A percentile compares a stretch with the other conserved stretches of the same genome.
These are phyloP conservation scores for Passerculus sandwichensis DNA, from an alignment of 2,797 vertebrate genomes.

Conservation along the genomic window DNA sequence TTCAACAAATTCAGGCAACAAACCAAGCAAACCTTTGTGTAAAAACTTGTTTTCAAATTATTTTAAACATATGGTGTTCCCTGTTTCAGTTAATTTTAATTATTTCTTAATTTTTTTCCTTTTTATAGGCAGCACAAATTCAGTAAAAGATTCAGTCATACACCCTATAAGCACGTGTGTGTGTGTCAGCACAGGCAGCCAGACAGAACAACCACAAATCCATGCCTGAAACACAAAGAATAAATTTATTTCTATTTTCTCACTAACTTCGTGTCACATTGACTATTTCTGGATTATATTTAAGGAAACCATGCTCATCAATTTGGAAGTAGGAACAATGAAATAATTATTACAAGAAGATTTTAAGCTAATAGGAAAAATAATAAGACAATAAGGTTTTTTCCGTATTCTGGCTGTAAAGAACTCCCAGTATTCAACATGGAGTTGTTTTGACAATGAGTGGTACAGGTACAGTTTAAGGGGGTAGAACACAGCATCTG, in stretches of 20 bases:
- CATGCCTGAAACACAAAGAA: not conserved
- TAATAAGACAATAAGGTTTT: not conserved
- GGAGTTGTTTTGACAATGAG: not conserved
- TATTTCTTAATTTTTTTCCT: not conserved
- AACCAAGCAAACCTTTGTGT: not conserved
- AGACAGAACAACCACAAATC: not conserved
- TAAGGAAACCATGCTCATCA: not conserved
- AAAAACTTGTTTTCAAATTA: not conserved
- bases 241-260: not conserved
- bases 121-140: not conserved
- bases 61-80: not conserved
- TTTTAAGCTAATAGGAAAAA: not conserved
- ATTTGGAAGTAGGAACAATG: not conserved
- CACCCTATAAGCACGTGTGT: not conserved
- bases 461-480: not conserved
- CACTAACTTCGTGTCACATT: rapidly evolving
- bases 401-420: not conserved
- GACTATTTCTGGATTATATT: not conserved
- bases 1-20: not conserved
- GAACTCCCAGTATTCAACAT: not conserved
- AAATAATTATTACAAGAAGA: not conserved
- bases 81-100: not conserved
- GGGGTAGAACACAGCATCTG: not conserved
- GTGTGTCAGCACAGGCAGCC: not conserved
- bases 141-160: not conserved